Evolutionary conservation across 2,888 invertebrate genomes (phyloP).

Genomic region (Bombylius major): DNA sequence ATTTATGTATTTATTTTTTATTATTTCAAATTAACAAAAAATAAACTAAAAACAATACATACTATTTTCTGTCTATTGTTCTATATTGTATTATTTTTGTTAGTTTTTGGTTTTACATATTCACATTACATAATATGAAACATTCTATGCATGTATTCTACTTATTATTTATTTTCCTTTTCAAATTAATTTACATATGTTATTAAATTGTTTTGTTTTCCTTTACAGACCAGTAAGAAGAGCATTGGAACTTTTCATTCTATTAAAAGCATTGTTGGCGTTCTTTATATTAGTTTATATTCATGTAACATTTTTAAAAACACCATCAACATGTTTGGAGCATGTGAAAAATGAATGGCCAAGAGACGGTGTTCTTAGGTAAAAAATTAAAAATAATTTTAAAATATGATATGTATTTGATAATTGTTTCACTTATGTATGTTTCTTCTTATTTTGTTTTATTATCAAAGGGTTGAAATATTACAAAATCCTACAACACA

Average conservation of each 20-base stretch:
- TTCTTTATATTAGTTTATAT: conserved; percentile 90
- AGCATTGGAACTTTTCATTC: conserved; percentile 28
- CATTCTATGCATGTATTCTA: too few species aligned
- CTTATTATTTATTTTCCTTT: too few species aligned
- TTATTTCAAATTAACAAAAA: too few species aligned
- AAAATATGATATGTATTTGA: not conserved
- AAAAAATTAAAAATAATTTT: not conserved
- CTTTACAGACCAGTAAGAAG: conserved; percentile 25
- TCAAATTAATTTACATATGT: too few species aligned
- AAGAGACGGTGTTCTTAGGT: conserved; percentile 73
- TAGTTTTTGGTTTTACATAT: too few species aligned
- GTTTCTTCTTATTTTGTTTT: not conserved
- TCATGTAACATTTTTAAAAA: conserved; percentile 84
- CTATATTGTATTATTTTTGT: too few species aligned
- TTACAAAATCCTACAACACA: conserved; percentile 28
- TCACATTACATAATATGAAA: too few species aligned
- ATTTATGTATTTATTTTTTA: conserved; percentile 11
- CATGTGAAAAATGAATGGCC: conserved; percentile 87
- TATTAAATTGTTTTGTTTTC: not conserved
- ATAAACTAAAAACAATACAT: too few species aligned
- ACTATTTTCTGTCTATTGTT: too few species aligned
- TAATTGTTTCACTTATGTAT: not conserved
- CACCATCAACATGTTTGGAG: conserved; percentile 86
- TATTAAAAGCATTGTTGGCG: conserved; percentile 59
- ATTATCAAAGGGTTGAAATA: conserved; percentile 27